Conservation (phyloP, 2,113 vertebrate genomes). For the Mixornis gularis region DNA sequence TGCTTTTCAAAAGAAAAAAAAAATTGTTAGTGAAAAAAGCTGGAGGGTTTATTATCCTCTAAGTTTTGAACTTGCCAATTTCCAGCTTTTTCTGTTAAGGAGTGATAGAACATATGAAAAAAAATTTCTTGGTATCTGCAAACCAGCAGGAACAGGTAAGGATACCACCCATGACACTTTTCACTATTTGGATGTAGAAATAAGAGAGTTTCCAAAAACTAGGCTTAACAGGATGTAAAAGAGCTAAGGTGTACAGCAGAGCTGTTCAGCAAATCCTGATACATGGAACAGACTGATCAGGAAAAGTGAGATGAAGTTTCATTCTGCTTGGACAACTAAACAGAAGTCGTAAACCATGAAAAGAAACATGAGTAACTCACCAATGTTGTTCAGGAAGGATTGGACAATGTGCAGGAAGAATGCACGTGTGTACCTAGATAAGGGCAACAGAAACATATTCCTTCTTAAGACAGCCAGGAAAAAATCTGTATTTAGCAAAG, state of each 20-base stretch:
- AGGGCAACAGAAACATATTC: neutral
- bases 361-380: neutral
- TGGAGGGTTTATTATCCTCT: neutral
- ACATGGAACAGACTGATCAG: fast-evolving
- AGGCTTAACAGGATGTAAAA: neutral
- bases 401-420: neutral
- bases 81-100: neutral
- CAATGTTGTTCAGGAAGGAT: neutral
- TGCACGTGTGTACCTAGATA: neutral
- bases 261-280: neutral
- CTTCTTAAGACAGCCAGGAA: neutral
- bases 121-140: neutral
- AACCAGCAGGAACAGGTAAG: neutral
- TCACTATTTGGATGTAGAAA: neutral
- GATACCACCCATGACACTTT: neutral
- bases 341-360: fast-evolving
- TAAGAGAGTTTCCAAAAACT: neutral
- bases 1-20: neutral
- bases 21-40: neutral
- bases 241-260: neutral
- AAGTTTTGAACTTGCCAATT: neutral
- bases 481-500: neutral
- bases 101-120: neutral
- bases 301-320: neutral
- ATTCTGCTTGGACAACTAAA: neutral